Percentiles rank a stretch among this genome's conserved stretches.
phyloP scores from a whole-genome alignment of 1,140 invertebrate genomes.

The Zaprionus gabonicus region DNA sequence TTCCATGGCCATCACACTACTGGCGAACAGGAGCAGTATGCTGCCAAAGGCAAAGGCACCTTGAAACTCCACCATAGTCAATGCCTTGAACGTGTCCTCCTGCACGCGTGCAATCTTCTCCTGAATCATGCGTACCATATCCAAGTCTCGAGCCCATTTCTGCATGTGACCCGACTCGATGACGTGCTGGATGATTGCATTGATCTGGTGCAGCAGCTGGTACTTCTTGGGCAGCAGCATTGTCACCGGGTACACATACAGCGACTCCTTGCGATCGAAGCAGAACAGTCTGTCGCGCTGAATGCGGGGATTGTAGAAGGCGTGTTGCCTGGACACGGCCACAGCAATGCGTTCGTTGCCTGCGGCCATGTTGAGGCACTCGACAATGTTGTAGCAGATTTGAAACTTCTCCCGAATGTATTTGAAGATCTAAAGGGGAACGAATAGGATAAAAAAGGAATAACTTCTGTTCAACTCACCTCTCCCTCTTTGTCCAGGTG shows the following conservation, averaged over 20 bases:
- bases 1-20: conserved; percentile 56
- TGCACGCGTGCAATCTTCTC: conserved; percentile 61
- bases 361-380: conserved; percentile 71
- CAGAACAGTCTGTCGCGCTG: conserved; percentile 65
- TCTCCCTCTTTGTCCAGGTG: conserved; percentile 77
- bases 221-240: conserved; percentile 80
- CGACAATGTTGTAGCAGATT: conserved; percentile 78
- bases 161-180: conserved; percentile 82
- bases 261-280: conserved; percentile 73
- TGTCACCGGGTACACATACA: conserved; percentile 74
- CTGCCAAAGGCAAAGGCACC: conserved; percentile 62
- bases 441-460: not conserved
- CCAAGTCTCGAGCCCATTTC: conserved; percentile 77
- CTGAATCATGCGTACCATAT: conserved; percentile 70
- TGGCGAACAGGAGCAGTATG: conserved; percentile 49
- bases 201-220: conserved; percentile 75
- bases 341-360: conserved; percentile 66
- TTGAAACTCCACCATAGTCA: conserved; percentile 61
- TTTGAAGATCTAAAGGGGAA: conserved; percentile 58
- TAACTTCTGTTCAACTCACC: conserved; percentile 32
- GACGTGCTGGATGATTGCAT: conserved; percentile 73
- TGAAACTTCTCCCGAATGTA: conserved; percentile 79
- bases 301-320: conserved; percentile 74
- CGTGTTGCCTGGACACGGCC: conserved; percentile 75
- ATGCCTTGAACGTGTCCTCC: conserved; percentile 64